These are phyloP conservation scores for Metridium senile DNA, from an alignment of 92 coral and sea anemone species.

Conservation along the genomic window DNA sequence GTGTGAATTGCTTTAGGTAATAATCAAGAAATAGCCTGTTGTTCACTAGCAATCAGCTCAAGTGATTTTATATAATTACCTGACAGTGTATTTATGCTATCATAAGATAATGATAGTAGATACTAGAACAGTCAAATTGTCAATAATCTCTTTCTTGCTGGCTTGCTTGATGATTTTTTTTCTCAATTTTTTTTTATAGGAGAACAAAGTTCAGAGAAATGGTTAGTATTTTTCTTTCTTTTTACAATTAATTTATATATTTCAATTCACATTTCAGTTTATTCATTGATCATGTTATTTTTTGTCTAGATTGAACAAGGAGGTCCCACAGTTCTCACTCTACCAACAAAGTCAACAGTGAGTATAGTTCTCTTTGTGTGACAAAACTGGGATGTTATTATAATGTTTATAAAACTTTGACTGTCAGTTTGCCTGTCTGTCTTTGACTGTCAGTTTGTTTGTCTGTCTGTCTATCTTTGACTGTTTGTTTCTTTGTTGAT, in stretches of 20 bases:
- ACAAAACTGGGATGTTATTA: too few relatives aligned
- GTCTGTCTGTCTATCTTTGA: too few relatives aligned
- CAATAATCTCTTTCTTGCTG: not conserved
- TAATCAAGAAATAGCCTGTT: too few relatives aligned
- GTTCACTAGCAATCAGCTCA: too few relatives aligned
- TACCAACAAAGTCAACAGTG: conserved; percentile 98
- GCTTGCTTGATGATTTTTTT: not conserved
- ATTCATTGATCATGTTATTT: not conserved
- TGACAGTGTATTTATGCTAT: too few relatives aligned
- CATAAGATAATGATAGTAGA: too few relatives aligned
- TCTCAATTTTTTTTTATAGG: conserved; percentile 44
- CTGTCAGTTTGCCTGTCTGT: too few relatives aligned
- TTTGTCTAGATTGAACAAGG: conserved; percentile 84
- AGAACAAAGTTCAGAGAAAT: conserved; percentile 92
- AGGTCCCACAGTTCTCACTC: conserved; percentile 91
- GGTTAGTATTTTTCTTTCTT: conserved; percentile 48
- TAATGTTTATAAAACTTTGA: too few relatives aligned
- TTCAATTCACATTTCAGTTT: not conserved
- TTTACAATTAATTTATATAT: not conserved
- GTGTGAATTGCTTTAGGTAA: too few relatives aligned
- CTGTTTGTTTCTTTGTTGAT: not conserved
- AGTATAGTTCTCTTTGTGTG: too few relatives aligned
- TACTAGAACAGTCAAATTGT: not conserved
- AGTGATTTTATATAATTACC: too few relatives aligned
- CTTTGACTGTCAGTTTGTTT: too few relatives aligned